Evolutionary conservation across 2,888 invertebrate genomes (phyloP).

Genomic region (Pteria penguin): DNA sequence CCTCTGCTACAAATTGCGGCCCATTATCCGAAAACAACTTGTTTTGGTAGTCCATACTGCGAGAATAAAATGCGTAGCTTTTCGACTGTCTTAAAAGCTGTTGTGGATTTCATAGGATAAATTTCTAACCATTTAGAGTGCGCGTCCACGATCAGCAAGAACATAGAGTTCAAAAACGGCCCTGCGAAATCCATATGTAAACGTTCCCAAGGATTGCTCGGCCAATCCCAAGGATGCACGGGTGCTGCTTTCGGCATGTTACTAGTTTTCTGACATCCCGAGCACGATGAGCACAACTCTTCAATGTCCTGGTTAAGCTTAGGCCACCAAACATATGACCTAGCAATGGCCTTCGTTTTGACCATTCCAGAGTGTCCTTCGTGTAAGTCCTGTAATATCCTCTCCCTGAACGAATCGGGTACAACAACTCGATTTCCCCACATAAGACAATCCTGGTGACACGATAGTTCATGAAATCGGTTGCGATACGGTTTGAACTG

Average conservation of each 20-base stretch:
- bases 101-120: slow-evolving; percentile 11
- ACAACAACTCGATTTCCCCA: slow-evolving; percentile 35
- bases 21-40: slow-evolving; percentile 41
- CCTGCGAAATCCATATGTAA: slow-evolving; percentile 80
- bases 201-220: slow-evolving; percentile 74
- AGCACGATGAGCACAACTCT: not conserved
- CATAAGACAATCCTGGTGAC: slow-evolving; percentile 22
- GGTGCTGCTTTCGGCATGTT: slow-evolving; percentile 52
- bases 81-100: not conserved
- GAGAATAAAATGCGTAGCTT: slow-evolving; percentile 8
- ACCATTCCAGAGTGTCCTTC: slow-evolving; percentile 32
- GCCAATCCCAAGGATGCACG: slow-evolving; percentile 64
- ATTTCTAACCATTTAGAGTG: slow-evolving; percentile 78
- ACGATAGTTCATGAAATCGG: slow-evolving; percentile 11
- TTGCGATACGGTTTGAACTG: slow-evolving; percentile 1
- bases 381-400: slow-evolving; percentile 22
- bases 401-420: not conserved
- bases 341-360: slow-evolving; percentile 40
- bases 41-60: slow-evolving; percentile 20
- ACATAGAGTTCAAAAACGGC: slow-evolving; percentile 68
- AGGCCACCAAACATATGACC: slow-evolving; percentile 52
- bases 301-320: slow-evolving; percentile 34
- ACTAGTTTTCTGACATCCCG: slow-evolving; percentile 8
- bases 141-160: slow-evolving; percentile 78
- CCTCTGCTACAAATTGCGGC: slow-evolving; percentile 28